Conservation (phyloP, 1,140 invertebrate genomes). For the Heliconius congener region DNA sequence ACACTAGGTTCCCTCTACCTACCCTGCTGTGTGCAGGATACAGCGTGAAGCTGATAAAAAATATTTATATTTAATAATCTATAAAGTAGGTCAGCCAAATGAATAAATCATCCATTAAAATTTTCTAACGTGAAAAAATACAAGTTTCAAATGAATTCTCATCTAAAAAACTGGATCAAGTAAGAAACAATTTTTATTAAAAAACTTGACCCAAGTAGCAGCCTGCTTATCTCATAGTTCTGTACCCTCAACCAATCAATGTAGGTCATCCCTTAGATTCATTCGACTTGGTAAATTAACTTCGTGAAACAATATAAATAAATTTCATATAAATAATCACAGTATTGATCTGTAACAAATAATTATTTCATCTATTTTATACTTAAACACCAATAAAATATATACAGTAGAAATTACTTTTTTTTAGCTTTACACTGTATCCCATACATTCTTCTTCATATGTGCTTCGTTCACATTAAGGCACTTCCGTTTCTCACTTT, state of each 20-base stretch:
- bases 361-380: not conserved
- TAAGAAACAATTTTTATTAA: slow-evolving; percentile 5
- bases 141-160: not conserved
- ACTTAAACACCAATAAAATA: not conserved
- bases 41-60: too few species aligned
- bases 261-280: not conserved
- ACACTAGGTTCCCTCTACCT: too few species aligned
- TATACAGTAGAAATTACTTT: too few species aligned
- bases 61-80: not conserved
- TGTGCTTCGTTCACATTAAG: too few species aligned
- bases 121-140: not conserved
- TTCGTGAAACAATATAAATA: not conserved
- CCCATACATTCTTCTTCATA: too few species aligned
- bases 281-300: not conserved
- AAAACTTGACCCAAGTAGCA: not conserved
- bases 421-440: too few species aligned
- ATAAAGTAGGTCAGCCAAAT: too few species aligned
- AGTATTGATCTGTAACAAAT: not conserved
- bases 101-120: too few species aligned
- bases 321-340: not conserved
- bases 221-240: not conserved
- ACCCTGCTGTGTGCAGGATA: too few species aligned
- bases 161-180: not conserved
- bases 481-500: too few species aligned
- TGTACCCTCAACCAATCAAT: not conserved